Base-by-base conservation (phyloP, 2,797 vertebrate genomes). In the Dicrostonyx torquatus region DNA sequence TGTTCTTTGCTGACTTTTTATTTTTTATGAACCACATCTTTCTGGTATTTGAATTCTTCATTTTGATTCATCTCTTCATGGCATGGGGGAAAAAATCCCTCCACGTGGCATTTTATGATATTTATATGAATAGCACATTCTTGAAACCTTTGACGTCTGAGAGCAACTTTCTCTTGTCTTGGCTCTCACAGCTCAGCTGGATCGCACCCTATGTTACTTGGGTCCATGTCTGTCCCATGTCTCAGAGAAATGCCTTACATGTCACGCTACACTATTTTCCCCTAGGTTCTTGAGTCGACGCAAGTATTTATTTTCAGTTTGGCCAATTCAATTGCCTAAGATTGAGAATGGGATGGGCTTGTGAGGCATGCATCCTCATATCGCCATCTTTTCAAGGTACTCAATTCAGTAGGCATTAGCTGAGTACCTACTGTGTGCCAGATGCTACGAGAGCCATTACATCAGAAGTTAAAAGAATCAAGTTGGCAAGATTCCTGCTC, bases 21-120 rank as follows among this genome's bases (percentile, higher is more conserved):
- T 58, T 37, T 89, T 89, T 86, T 88, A 83, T 95, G 80, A 79
- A 91, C 68, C 78, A 64, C 29, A 86, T 43, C 62, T 73, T 90
- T 75, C 20, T 34, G 37, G 55, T 64, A 40, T 72, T 89, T 72
- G 45, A 86, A 2, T 58, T 93, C 68, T 90, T 94, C 48, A 76
- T 90, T 94, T 95, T 83, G 70, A 68, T 68, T 94, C 73, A 40
- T 93, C 8, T 89, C 72, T 90, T 66, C n/a, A 12, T 89, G 88
- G 58, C 2, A 13, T 31, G 76, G 66, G 68, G 78, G 48, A 6
- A 60, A 5, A 22, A 10, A 48, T 45, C 14, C 87, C 76, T 94
- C 66, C 55, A 62, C 86, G 72, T 91, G 37, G 6, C 43, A 17
- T 89, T 91, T 77, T 60, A 83, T 88, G 68, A 94, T 31, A 90